Conservation (phyloP, 2,888 invertebrate species). For the Hyposoter dolosus region DNA sequence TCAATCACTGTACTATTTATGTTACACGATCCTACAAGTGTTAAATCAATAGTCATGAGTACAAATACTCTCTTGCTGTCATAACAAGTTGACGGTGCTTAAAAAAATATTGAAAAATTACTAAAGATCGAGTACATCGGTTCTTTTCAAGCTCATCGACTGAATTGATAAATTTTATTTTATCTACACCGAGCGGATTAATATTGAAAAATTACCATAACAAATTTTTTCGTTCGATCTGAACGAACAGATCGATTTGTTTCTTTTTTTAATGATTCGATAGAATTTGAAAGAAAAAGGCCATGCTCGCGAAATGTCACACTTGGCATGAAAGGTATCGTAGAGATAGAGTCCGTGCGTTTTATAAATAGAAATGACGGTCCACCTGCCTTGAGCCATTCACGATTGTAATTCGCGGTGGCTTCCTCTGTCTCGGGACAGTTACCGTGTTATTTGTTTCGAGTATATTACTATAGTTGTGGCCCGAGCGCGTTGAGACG, state of each 20-base stretch:
- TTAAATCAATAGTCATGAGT: conserved; percentile 28
- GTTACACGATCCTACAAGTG: conserved; percentile 2
- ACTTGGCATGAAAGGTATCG: neutral
- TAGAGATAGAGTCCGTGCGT: conserved; percentile 25
- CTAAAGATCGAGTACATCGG: neutral
- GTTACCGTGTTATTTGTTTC: conserved; percentile 22
- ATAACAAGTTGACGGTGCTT: conserved; percentile 30
- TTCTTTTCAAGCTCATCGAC: neutral
- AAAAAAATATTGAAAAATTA: conserved; percentile 45
- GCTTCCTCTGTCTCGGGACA: conserved; percentile 46
- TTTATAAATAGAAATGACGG: conserved; percentile 73
- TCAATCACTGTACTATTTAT: conserved; percentile 31
- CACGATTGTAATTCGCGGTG: conserved; percentile 73
- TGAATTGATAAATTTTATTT: neutral
- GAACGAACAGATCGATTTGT: no score
- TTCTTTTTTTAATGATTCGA: no score
- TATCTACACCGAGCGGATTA: neutral
- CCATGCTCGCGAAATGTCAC: neutral
- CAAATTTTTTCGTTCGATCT: no score
- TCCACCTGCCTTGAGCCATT: conserved; percentile 81
- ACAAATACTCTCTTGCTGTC: conserved; percentile 29
- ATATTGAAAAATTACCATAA: no score
- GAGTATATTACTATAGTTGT: conserved; percentile 1
- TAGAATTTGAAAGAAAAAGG: neutral
- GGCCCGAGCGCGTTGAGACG: conserved; percentile 3